phyloP scores from a whole-genome alignment of 1,140 invertebrate genomes.

The Drosophila lacertosa region DNA sequence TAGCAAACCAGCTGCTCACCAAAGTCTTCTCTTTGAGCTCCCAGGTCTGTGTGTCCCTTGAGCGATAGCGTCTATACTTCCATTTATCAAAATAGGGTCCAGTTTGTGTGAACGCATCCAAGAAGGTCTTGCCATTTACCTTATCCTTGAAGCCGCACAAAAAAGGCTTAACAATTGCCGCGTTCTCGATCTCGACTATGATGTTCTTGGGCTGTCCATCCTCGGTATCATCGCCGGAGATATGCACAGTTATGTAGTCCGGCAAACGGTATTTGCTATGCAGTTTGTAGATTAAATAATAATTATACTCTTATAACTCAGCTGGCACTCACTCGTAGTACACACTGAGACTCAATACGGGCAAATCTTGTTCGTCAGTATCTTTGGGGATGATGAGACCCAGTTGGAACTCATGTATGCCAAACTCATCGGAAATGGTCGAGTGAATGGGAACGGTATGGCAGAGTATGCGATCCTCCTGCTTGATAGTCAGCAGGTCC shows the following conservation, averaged over 20 bases:
- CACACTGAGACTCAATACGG: conserved; percentile 62
- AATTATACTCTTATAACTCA: no score
- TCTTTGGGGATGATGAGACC: conserved; percentile 23
- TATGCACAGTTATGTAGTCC: conserved; percentile 85
- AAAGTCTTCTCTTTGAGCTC: conserved; percentile 68
- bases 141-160: conserved; percentile 86
- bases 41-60: conserved; percentile 78
- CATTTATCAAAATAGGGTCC: conserved; percentile 84
- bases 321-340: conserved; percentile 74
- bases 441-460: conserved; percentile 52
- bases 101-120: conserved; percentile 87
- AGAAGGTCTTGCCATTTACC: conserved; percentile 84
- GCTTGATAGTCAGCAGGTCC: conserved; percentile 48
- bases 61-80: conserved; percentile 68
- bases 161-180: conserved; percentile 85
- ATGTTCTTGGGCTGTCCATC: conserved; percentile 82
- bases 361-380: neutral
- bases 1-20: conserved; percentile 28
- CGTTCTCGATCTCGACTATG: conserved; percentile 85
- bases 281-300: neutral
- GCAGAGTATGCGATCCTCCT: conserved; percentile 43
- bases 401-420: conserved; percentile 73
- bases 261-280: conserved; percentile 79
- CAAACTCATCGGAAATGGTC: conserved; percentile 67
- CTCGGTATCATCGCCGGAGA: conserved; percentile 75